Base-by-base conservation (phyloP, 37 sponge, comb jelly and placozoan genomes). In the Ephydatia muelleri region DNA sequence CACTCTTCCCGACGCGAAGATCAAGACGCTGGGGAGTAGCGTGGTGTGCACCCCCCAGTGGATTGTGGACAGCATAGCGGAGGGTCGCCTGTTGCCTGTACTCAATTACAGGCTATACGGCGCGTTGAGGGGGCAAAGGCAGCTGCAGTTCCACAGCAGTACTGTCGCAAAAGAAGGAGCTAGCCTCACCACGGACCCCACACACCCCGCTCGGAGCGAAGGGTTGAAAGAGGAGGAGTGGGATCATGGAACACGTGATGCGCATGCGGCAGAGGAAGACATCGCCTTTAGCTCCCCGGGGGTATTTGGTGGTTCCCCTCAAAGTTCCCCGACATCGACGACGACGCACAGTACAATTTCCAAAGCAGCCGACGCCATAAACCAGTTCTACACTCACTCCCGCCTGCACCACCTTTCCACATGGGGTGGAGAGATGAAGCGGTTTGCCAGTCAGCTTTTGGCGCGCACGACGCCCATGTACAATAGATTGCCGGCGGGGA, bases 381-480 rank as follows among this genome's bases (percentile, higher is more conserved):
- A 47, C 25, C 90, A 94, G 38, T 97, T 94, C 77, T 97, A 94
- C 73, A 74, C 84, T 23, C 85, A 94, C 81, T 97, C 98, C 34
- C 93, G 98, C 25, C 70, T 97, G 0, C 98, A 97, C 36, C 85
- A 94, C 40, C 81, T 97, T 31, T 94, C 98, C 16, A 97, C 93
- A 35, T 97, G 95, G 92, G 87, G 86, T 37, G 73, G 83, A 5
- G 95, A 97, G 79, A 84, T 94, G 49, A 90, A 93, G 67, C 76
- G 92, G 25, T 92, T 83, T 68, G 89, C 88, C 0, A 65, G 72
- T 23, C 72, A 85, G 13, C 85, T 70, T 75, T 72, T 90, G 19
- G 73, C 67, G 3, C 39, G 49, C 0, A 76, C 84, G 27, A 16
- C 40, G 16, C 83, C 75, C 23, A 82, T 65, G 28, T 49, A 48